Conservation (phyloP, 1,140 invertebrate species). For the Solenopsis invicta region DNA sequence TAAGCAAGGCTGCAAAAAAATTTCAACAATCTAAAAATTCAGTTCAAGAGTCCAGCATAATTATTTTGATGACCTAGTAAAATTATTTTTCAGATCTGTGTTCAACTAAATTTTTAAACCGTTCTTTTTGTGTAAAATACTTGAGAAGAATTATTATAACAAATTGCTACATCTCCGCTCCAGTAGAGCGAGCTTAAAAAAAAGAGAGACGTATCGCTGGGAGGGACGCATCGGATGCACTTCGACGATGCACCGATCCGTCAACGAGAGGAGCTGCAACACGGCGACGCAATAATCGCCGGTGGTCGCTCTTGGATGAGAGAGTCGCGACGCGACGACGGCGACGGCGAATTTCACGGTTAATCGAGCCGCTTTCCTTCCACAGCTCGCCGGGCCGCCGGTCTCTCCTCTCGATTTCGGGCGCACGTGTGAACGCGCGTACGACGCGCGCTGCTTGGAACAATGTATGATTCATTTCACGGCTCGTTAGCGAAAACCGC, state of each 20-base stretch:
- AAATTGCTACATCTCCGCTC: background rate
- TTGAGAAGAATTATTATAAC: background rate
- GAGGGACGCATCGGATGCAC: background rate
- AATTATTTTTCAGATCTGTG: no score
- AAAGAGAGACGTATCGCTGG: background rate
- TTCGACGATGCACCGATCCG: constrained; percentile 23
- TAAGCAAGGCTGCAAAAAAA: no score
- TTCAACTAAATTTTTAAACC: no score
- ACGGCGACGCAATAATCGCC: constrained; percentile 27
- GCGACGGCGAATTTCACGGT: constrained; percentile 70
- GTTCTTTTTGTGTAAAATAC: background rate
- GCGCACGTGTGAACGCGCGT: constrained; percentile 83
- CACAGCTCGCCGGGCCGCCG: constrained; percentile 36
- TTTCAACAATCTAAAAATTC: no score
- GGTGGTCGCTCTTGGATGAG: constrained; percentile 69
- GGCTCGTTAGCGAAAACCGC: constrained; percentile 73
- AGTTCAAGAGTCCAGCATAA: no score
- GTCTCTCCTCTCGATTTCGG: constrained; percentile 74
- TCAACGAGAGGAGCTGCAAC: background rate
- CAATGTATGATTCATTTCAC: constrained; percentile 74
- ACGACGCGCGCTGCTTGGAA: constrained; percentile 12
- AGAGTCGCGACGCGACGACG: constrained; percentile 78
- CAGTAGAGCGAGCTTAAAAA: background rate
- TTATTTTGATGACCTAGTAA: no score
- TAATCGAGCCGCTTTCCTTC: constrained; percentile 67